Conservation (phyloP, 2,797 vertebrate genomes). For the Hippocampus kuda region DNA sequence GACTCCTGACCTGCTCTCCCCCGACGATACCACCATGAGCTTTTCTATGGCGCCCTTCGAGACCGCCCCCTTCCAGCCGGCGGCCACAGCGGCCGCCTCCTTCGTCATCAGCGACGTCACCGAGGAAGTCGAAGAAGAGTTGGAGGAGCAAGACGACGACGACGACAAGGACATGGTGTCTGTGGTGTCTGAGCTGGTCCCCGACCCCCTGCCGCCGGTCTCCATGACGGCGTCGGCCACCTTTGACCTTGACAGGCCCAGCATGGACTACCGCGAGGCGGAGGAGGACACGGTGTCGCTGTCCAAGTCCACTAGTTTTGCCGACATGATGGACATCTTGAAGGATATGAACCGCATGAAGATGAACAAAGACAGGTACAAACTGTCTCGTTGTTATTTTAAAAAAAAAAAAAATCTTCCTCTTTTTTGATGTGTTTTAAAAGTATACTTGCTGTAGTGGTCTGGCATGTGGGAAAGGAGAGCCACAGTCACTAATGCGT, state of each 20-base stretch:
- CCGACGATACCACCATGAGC: conserved; percentile 88
- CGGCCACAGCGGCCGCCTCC: conserved; percentile 74
- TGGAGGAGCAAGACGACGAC: conserved; percentile 78
- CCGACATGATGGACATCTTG: conserved; percentile 96
- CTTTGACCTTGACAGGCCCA: conserved; percentile 77
- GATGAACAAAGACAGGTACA: conserved; percentile 89
- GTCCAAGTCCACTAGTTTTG: conserved; percentile 98
- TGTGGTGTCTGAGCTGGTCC: conserved; percentile 79
- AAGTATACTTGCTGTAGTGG: too few species aligned
- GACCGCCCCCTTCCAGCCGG: conserved; percentile 76
- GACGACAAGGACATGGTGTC: conserved; percentile 66
- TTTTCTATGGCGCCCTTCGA: conserved; percentile 90
- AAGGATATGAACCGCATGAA: conserved; percentile 98
- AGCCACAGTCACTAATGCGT: too few species aligned
- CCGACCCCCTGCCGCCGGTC: conserved; percentile 76
- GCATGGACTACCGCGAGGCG: conserved; percentile 74
- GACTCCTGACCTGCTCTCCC: conserved; percentile 87
- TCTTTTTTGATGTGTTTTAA: not conserved
- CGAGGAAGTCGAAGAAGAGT: conserved; percentile 80
- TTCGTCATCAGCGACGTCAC: conserved; percentile 98
- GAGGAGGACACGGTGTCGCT: conserved; percentile 91
- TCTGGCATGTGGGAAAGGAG: too few species aligned
- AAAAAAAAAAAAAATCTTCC: not conserved
- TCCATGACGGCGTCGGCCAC: conserved; percentile 81
- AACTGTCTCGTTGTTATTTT: not conserved